Percentiles rank a stretch among this genome's conserved stretches.
Conservation (phyloP, 2,797 vertebrate species). For the Lutjanus argentimaculatus region DNA sequence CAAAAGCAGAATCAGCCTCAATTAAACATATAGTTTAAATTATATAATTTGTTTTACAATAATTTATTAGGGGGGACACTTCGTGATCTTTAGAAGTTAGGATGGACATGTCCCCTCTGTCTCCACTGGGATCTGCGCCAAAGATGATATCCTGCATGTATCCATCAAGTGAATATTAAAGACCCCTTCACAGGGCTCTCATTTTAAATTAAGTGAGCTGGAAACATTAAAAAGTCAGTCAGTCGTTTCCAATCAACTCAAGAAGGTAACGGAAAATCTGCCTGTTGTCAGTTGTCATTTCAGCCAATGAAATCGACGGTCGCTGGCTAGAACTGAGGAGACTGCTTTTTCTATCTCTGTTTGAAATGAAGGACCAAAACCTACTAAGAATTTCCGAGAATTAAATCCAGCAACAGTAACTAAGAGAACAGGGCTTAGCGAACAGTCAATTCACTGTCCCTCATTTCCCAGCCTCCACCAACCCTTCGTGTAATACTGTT, state of each 20-base stretch:
- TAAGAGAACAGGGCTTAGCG: slow-evolving; percentile 15
- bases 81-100: too few species aligned
- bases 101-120: too few species aligned
- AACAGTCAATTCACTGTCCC: slow-evolving; percentile 27
- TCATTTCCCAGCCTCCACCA: slow-evolving; percentile 10
- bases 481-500: slow-evolving; percentile 7
- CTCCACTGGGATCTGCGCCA: too few species aligned
- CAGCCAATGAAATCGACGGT: neutral
- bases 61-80: too few species aligned
- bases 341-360: neutral
- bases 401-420: neutral
- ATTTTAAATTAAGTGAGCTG: neutral
- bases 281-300: neutral
- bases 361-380: neutral
- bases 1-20: too few species aligned
- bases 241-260: neutral
- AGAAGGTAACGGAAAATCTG: neutral
- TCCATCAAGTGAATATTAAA: neutral
- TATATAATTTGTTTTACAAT: too few species aligned
- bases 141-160: neutral
- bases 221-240: neutral
- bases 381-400: neutral
- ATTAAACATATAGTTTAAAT: too few species aligned
- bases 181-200: neutral
- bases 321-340: neutral